Base-by-base conservation (phyloP, 2,797 vertebrate species). In the Brachymystax lenok region DNA sequence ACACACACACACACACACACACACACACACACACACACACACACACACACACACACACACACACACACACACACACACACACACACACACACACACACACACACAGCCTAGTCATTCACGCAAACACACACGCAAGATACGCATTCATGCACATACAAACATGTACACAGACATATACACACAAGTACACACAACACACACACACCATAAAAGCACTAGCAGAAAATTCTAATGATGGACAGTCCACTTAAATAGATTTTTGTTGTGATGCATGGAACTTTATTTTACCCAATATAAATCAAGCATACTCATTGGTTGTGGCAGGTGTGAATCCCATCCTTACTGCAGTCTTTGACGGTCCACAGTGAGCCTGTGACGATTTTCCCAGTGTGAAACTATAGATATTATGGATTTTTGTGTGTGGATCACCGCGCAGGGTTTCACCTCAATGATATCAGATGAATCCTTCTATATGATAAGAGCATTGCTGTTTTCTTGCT, bases 191-290 rank as follows among this genome's bases (percentile, higher is more conserved):
- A 3, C 16, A 30, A 54, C 52, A 6, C 8, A 59, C n/a, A 5
- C 56, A 21, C 52, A 19, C 19, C n/a, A 24, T 30, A 14, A 33
- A 51, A 24, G 46, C 52, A 19, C 17, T 56, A 52, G n/a, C 19
- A 51, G 21, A 27, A 35, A 14, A 27, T 50, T 52, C 21, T 2
- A 33, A 27, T 71, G 2, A 8, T 16, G 14, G 24, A 69, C 71
- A 51, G 28, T 72, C 12, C 16, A 69, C 72, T 30, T 70, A 24
- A 61, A 67, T 61, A 3, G 30, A 75, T 56, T 71, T 76, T 71
- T 75, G 66, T 51, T 66, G 24, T 59, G 19, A 46, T 73, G 35
- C 28, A 12, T 54, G n/a, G n/a, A 40, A 24, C 30, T 35, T 56
- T 19, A 50, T 28, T 54, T 56, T 19, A 46, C 27, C 27, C 63